phyloP scores from a whole-genome alignment of 2,888 invertebrate genomes.

The Tuberolachnus salignus region DNA sequence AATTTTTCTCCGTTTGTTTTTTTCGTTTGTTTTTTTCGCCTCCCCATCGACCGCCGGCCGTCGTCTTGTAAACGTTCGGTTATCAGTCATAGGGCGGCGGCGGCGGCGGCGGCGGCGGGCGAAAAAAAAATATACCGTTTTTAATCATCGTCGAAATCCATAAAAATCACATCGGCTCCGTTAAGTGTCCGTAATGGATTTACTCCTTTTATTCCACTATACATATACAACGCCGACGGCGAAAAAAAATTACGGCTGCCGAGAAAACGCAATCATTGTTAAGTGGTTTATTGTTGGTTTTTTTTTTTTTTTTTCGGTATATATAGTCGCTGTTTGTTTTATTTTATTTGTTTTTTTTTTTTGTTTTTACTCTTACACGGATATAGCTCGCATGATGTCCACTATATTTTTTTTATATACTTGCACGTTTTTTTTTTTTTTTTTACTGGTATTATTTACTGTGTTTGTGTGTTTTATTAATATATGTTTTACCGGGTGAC shows the following conservation, averaged over 20 bases:
- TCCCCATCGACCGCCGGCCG: neutral
- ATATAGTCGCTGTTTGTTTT: conserved; percentile 1
- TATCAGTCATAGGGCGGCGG: conserved; percentile 32
- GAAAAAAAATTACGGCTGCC: conserved; percentile 11
- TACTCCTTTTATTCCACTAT: conserved; percentile 25
- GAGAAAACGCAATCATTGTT: conserved; percentile 48
- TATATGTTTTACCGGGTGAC: conserved; percentile 9
- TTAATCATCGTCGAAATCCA: conserved; percentile 55
- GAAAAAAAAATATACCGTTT: conserved; percentile 38
- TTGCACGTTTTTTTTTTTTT: neutral
- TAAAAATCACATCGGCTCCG: conserved; percentile 45
- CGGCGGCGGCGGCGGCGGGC: neutral
- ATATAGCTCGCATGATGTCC: neutral
- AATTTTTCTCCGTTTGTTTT: neutral
- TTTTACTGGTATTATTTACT: neutral
- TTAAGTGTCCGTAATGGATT: conserved; percentile 53
- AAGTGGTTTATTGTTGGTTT: conserved; percentile 44
- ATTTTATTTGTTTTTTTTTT: conserved; percentile 3
- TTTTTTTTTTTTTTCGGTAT: neutral
- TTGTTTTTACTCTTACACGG: neutral
- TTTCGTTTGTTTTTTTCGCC: neutral
- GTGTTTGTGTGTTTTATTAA: neutral
- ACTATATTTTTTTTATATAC: neutral
- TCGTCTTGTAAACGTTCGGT: conserved; percentile 6
- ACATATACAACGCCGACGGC: neutral